phyloP scores from a whole-genome alignment of 2,113 vertebrate species.

The Propithecus coquereli region DNA sequence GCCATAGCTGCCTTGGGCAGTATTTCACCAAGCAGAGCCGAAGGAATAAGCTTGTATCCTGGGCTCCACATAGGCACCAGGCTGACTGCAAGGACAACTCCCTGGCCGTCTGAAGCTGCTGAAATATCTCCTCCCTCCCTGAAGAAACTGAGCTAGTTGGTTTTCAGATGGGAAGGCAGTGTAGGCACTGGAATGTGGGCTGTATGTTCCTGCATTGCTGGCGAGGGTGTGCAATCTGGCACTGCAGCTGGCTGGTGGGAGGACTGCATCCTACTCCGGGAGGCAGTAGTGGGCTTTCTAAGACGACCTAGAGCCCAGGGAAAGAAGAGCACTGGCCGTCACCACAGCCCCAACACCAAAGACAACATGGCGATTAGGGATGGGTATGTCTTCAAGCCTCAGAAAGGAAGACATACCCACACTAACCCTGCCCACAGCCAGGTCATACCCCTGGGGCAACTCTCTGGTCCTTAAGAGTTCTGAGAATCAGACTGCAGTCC shows the following conservation, averaged over 20 bases:
- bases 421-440: background rate
- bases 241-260: conserved; percentile 71
- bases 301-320: background rate
- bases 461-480: background rate
- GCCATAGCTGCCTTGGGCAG: background rate
- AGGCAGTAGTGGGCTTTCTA: conserved; percentile 24
- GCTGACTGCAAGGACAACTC: background rate
- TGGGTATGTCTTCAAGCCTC: background rate
- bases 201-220: conserved; percentile 55
- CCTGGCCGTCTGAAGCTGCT: background rate
- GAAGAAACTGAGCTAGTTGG: background rate
- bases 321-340: background rate
- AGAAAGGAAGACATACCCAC: background rate
- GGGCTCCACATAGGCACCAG: background rate
- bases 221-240: conserved; percentile 47
- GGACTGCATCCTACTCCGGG: conserved; percentile 45
- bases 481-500: background rate
- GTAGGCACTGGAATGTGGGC: conserved; percentile 63
- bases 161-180: conserved; percentile 41
- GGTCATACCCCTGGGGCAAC: background rate
- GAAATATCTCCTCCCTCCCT: background rate
- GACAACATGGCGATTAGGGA: background rate
- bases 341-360: background rate
- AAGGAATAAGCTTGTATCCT: background rate
- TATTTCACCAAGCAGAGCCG: background rate